Conservation (phyloP, 2,797 vertebrate genomes). For the Anguilla pacifica region DNA sequence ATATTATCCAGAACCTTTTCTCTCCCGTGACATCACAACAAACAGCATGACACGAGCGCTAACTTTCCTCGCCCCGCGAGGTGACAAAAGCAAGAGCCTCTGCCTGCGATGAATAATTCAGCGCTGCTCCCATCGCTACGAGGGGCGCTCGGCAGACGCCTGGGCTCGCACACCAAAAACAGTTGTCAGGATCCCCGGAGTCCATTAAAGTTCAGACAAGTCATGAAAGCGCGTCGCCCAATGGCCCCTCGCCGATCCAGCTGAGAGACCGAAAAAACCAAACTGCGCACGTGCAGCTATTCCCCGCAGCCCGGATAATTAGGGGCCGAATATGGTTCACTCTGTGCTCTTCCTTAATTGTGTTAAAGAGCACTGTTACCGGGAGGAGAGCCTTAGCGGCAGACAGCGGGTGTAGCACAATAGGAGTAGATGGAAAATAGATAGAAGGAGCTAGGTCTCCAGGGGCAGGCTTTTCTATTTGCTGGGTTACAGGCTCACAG, state of each 20-base stretch:
- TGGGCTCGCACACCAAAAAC: constrained; percentile 49
- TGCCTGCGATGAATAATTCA: constrained; percentile 76
- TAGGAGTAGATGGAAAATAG: constrained; percentile 88
- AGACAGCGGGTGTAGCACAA: constrained; percentile 76
- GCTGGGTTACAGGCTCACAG: constrained; percentile 89
- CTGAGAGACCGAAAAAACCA: constrained; percentile 58
- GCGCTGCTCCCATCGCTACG: constrained; percentile 59
- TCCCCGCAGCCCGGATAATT: constrained; percentile 90
- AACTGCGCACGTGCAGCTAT: constrained; percentile 75
- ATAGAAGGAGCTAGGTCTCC: constrained; percentile 89
- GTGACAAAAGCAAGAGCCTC: constrained; percentile 75
- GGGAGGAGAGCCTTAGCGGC: constrained; percentile 76
- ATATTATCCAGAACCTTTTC: constrained; percentile 50
- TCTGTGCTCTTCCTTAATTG: constrained; percentile 90
- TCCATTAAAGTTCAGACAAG: constrained; percentile 39
- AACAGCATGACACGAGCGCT: constrained; percentile 62
- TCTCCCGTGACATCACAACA: constrained; percentile 54
- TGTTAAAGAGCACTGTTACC: constrained; percentile 92
- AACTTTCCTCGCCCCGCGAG: constrained; percentile 69
- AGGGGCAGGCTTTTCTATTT: constrained; percentile 92
- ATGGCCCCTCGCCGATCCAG: constrained; percentile 41
- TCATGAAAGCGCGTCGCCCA: constrained; percentile 52
- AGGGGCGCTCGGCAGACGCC: constrained; percentile 64
- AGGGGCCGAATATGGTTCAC: constrained; percentile 87
- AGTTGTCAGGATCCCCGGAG: constrained; percentile 64